Conservation (phyloP, 2,113 vertebrate genomes). For the Perca fluviatilis region DNA sequence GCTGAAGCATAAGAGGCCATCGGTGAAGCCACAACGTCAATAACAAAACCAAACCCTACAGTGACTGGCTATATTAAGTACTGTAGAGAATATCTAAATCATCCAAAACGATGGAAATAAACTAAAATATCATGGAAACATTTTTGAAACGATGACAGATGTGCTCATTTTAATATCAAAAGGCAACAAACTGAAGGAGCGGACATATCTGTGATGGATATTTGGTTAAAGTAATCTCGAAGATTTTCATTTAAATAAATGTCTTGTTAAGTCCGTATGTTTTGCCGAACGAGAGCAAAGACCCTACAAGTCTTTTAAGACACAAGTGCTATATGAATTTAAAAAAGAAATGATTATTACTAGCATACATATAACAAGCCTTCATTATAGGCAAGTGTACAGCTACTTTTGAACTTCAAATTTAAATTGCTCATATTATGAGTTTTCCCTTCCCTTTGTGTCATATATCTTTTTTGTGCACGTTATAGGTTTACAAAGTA, state of each 20-base stretch:
- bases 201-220: neutral
- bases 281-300: neutral
- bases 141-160: neutral
- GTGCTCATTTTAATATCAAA: neutral
- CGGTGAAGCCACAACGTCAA: conserved; percentile 24
- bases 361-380: too few species aligned
- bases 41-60: neutral
- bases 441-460: too few species aligned
- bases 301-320: too few species aligned
- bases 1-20: neutral
- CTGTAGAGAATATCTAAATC: neutral
- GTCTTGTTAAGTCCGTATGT: too few species aligned
- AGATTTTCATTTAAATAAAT: neutral
- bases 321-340: too few species aligned
- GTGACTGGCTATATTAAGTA: neutral
- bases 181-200: neutral
- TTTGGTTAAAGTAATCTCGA: neutral
- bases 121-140: neutral
- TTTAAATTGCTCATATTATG: too few species aligned
- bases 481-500: too few species aligned
- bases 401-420: too few species aligned
- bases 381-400: too few species aligned
- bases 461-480: too few species aligned
- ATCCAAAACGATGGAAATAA: neutral
- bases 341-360: too few species aligned